These are phyloP conservation scores for Hydrochoerus hydrochaeris DNA, from an alignment of 2,113 vertebrate species.

Conservation along the genomic window DNA sequence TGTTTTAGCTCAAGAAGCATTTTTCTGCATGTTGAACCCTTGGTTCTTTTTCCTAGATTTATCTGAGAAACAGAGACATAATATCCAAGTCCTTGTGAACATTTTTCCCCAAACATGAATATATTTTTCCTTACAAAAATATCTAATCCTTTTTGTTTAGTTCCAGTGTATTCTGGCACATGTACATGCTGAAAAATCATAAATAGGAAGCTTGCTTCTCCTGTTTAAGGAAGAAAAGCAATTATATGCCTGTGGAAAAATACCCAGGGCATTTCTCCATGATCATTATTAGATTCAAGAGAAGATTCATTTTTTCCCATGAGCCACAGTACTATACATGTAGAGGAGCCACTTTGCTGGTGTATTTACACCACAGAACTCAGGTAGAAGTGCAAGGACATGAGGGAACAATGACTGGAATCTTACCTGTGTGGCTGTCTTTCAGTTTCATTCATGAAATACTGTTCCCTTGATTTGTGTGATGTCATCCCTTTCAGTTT, in stretches of 20 bases:
- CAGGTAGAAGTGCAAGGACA: background rate
- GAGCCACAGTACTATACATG: background rate
- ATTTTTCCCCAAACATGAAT: constrained; percentile 26
- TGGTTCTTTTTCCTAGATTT: constrained; percentile 57
- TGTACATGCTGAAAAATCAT: constrained; percentile 53
- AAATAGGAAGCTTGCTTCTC: constrained; percentile 56
- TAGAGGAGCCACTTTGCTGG: background rate
- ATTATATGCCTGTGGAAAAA: constrained; percentile 53
- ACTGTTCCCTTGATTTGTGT: constrained; percentile 10
- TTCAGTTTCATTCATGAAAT: constrained; percentile 30
- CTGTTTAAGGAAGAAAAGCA: constrained; percentile 11
- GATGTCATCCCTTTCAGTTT: background rate
- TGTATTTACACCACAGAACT: background rate
- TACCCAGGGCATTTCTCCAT: constrained; percentile 29
- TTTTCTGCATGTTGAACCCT: constrained; percentile 7
- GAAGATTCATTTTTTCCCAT: constrained; percentile 20
- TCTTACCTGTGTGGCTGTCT: background rate
- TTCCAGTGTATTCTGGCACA: constrained; percentile 32
- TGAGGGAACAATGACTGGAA: background rate
- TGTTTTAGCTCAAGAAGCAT: constrained; percentile 16
- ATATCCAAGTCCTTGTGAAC: constrained; percentile 23
- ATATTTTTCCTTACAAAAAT: constrained; percentile 38
- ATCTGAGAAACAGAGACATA: constrained; percentile 54
- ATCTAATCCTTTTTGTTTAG: constrained; percentile 18
- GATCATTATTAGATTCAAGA: constrained; percentile 54